Percentiles rank a stretch among this genome's conserved stretches.
phyloP scores from a whole-genome alignment of 2,888 invertebrate genomes.

The Tigriopus californicus region DNA sequence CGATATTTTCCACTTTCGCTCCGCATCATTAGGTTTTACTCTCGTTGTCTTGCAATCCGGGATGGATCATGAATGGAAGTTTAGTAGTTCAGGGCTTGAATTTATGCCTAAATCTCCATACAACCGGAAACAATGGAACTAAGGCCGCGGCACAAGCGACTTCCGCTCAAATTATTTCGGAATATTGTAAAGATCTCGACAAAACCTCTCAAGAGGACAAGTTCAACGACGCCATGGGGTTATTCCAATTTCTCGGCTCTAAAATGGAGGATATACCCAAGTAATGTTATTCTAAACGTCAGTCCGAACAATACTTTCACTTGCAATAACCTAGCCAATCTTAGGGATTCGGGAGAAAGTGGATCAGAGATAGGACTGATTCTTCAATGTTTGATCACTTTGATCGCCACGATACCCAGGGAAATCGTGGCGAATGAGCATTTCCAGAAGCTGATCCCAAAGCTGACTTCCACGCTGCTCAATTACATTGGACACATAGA shows the following conservation, averaged over 20 bases:
- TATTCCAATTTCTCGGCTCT: conserved; percentile 70
- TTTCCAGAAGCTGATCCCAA: background rate
- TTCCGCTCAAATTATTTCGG: too few species aligned
- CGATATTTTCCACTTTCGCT: too few species aligned
- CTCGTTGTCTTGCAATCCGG: too few species aligned
- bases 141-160: too few species aligned
- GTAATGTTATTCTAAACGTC: background rate
- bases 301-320: background rate
- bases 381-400: background rate
- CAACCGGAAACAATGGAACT: too few species aligned
- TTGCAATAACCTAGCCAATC: background rate
- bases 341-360: too few species aligned
- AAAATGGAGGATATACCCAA: conserved; percentile 45
- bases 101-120: too few species aligned
- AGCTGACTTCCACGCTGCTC: background rate
- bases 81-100: too few species aligned
- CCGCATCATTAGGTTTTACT: too few species aligned
- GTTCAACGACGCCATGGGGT: conserved; percentile 63
- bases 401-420: background rate
- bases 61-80: too few species aligned
- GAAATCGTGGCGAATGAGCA: background rate
- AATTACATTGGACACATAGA: background rate
- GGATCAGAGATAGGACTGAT: background rate
- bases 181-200: too few species aligned
- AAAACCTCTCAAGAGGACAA: too few species aligned